Conservation (phyloP, 2,888 invertebrate genomes). For the Liopterus haemorrhoidalis region DNA sequence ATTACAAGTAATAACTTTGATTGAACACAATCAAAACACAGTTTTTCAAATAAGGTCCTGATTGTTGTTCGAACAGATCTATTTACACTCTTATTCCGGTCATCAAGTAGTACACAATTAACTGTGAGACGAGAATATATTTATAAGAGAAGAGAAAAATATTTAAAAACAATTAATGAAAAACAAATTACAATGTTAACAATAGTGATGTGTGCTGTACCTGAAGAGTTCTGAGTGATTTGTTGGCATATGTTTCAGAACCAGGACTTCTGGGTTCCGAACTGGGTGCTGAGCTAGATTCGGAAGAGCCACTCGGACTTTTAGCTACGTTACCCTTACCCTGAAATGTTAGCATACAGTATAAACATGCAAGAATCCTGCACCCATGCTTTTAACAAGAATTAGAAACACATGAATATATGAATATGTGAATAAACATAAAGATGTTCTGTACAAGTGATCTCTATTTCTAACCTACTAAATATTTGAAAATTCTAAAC, state of each 20-base stretch:
- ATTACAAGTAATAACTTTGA: too few relatives aligned
- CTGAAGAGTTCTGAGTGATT: conserved; percentile 56
- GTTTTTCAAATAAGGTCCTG: too few relatives aligned
- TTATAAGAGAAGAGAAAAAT: too few relatives aligned
- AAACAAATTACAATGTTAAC: too few relatives aligned
- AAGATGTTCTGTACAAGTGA: too few relatives aligned
- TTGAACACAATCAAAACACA: too few relatives aligned
- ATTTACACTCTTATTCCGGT: too few relatives aligned
- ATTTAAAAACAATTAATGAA: too few relatives aligned
- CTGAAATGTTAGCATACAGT: conserved; percentile 39
- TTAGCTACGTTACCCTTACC: conserved; percentile 47
- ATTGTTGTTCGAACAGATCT: too few relatives aligned
- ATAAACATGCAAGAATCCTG: conserved; percentile 33
- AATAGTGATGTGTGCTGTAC: too few relatives aligned
- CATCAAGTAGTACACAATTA: too few relatives aligned
- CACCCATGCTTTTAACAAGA: conserved; percentile 26
- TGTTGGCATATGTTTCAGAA: conserved; percentile 40
- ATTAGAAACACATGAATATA: conserved; percentile 5
- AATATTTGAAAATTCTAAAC: neutral
- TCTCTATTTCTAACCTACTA: conserved; percentile 1
- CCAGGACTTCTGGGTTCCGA: conserved; percentile 41
- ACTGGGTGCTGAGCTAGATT: conserved; percentile 40
- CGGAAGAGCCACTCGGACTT: conserved; percentile 40
- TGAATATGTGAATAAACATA: conserved; percentile 12
- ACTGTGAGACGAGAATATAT: too few relatives aligned